Conservation (phyloP, 2,797 vertebrate species). For the Gephyroberyx darwinii region DNA sequence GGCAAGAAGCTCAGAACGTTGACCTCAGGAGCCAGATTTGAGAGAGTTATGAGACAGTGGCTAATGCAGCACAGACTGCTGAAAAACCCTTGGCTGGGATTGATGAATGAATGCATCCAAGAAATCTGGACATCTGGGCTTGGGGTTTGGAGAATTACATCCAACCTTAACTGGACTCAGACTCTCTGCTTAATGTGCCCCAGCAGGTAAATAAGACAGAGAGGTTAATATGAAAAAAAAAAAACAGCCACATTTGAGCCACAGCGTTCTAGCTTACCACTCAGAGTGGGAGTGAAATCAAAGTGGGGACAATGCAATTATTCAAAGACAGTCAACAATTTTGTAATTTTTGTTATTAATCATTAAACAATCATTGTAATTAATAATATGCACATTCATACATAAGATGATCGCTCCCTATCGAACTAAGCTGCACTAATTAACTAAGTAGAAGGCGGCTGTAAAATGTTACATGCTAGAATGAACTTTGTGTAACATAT, state of each 20-base stretch:
- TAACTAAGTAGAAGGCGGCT: background rate
- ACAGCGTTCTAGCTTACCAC: slow-evolving; percentile 13
- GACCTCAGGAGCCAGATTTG: slow-evolving; percentile 68
- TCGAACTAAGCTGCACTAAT: background rate
- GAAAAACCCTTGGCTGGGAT: slow-evolving; percentile 47
- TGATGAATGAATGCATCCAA: slow-evolving; percentile 64
- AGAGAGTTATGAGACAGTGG: slow-evolving; percentile 74
- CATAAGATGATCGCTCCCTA: slow-evolving; percentile 2
- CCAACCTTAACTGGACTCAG: slow-evolving; percentile 51
- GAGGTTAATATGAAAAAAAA: slow-evolving; percentile 53
- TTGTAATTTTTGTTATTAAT: slow-evolving; percentile 25
- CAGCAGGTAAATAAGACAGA: slow-evolving; percentile 47
- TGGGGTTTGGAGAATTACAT: slow-evolving; percentile 43
- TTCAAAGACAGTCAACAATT: slow-evolving; percentile 27
- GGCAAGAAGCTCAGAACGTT: slow-evolving; percentile 64
- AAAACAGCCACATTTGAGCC: slow-evolving; percentile 35
- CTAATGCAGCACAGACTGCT: slow-evolving; percentile 75
- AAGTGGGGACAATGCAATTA: background rate
- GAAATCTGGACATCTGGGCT: slow-evolving; percentile 63
- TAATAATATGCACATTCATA: slow-evolving; percentile 6
- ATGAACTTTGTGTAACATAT: background rate
- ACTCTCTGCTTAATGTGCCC: slow-evolving; percentile 44
- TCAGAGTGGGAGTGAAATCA: background rate
- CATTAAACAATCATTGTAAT: slow-evolving; percentile 13
- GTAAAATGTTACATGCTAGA: background rate